These are phyloP conservation scores for Microcebus jonahi DNA, from an alignment of 2,113 vertebrate species.

Conservation along the genomic window DNA sequence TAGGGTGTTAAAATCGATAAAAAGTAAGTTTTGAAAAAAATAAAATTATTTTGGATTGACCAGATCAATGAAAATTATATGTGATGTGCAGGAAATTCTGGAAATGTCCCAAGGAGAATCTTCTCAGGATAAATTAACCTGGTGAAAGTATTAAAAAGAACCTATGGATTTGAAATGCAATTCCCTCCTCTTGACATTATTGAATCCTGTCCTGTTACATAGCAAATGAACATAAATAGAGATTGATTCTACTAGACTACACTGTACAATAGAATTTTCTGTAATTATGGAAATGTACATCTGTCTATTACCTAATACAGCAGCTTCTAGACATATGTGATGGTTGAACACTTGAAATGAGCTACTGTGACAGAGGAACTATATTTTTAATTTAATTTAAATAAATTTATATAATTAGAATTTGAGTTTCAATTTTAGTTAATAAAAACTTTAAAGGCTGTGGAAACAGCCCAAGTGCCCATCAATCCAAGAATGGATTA, in stretches of 20 bases:
- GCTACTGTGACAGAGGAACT: background rate
- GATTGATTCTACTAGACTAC: background rate
- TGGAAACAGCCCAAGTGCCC: no score
- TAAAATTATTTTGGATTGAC: background rate
- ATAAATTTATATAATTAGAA: background rate
- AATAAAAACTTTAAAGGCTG: background rate
- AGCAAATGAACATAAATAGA: background rate
- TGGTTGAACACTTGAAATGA: background rate
- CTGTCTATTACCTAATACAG: background rate
- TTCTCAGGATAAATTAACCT: background rate
- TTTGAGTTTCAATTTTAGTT: background rate
- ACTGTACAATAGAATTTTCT: background rate
- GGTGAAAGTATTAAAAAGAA: background rate
- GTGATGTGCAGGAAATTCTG: background rate
- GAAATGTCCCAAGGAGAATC: background rate
- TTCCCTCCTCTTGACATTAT: background rate
- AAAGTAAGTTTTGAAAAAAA: background rate
- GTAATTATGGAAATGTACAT: background rate
- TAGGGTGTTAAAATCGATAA: background rate
- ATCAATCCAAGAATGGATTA: no score
- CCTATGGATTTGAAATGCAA: background rate
- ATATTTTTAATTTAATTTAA: background rate
- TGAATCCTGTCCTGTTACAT: background rate
- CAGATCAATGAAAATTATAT: background rate
- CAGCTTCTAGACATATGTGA: fast-evolving